These are phyloP conservation scores for Philypnodon macrostomus DNA, from an alignment of 2,797 vertebrate genomes.

Conservation along the genomic window DNA sequence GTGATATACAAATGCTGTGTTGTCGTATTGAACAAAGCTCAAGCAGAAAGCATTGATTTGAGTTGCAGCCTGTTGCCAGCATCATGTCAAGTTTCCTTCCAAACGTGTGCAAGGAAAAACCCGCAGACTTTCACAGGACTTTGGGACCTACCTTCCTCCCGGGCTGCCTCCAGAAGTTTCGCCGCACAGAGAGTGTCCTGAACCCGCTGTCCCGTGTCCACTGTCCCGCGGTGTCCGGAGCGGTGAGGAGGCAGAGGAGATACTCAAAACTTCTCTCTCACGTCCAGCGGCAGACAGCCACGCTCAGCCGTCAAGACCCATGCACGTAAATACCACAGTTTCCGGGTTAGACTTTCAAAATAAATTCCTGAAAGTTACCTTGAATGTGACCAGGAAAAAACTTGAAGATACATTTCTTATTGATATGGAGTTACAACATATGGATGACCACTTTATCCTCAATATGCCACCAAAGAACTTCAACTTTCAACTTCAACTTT, in stretches of 20 bases:
- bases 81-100: slow-evolving; percentile 37
- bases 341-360: slow-evolving; percentile 29
- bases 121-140: slow-evolving; percentile 9
- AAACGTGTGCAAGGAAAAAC: slow-evolving; percentile 9
- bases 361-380: no score
- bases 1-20: background rate
- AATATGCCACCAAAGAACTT: no score
- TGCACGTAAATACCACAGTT: rapidly evolving
- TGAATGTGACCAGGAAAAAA: no score
- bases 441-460: no score
- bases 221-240: slow-evolving; percentile 34
- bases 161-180: slow-evolving; percentile 44
- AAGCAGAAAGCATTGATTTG: slow-evolving; percentile 1
- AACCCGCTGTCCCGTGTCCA: slow-evolving; percentile 17
- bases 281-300: slow-evolving; percentile 26
- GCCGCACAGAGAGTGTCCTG: slow-evolving; percentile 40
- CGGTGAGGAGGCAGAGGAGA: slow-evolving; percentile 60
- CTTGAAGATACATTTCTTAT: no score
- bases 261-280: slow-evolving; percentile 48
- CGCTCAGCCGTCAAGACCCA: background rate
- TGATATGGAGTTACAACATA: no score
- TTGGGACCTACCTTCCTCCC: slow-evolving; percentile 49
- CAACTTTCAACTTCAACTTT: no score
- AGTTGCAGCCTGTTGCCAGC: slow-evolving; percentile 28
- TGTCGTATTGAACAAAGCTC: slow-evolving; percentile 13